Evolutionary conservation across 2,888 invertebrate genomes (phyloP), one percentile per base, ranked within the genome.

Genomic region (Electrophaes corylata): DNA sequence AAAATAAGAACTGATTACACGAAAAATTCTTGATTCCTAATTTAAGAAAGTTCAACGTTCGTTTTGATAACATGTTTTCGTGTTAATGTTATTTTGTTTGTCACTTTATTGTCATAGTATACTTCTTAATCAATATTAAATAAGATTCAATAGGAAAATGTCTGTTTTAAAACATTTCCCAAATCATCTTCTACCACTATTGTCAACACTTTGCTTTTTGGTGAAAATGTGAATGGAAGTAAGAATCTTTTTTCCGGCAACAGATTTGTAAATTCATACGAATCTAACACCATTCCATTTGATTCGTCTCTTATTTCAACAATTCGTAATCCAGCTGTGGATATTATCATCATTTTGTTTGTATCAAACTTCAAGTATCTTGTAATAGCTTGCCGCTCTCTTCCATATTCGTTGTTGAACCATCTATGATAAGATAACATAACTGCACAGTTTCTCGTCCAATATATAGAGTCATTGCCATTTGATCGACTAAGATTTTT

Each of bases 101-200:
- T 54, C 69, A 67, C 67, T 74, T 84, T 86, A 86, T 86, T 88
- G 87, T 92, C 81, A 86, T 83, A 65, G 79, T 83, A 65, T 77
- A 78, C 62, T 69, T 71, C 55, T 70, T 66, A 63, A 45, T 59
- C 56, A 50, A 52, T 20, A 48, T 68, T 78, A 79, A 92, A 78
- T 92, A 92, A 5, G 93, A 92, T 68, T 78, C 79, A 92, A 78
- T 92, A 92, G 5, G 93, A 92, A 83, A 94, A 91, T 68, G 93
- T 92, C 76, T 93, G 92, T 83, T 95, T 95, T 59, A 95, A 84
- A 65, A 95, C 93, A 76, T 94, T 94, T 67, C 95, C 95, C 65
- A 92, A 80, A 64, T 94, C 93, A 71, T 95, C 95, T 82, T 95
- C 94, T 39, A 94, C 94, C 52, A 95, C 92, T 70, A 95, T 92